Conservation (phyloP, 2,888 invertebrate genomes). For the Bedellia somnulentella region DNA sequence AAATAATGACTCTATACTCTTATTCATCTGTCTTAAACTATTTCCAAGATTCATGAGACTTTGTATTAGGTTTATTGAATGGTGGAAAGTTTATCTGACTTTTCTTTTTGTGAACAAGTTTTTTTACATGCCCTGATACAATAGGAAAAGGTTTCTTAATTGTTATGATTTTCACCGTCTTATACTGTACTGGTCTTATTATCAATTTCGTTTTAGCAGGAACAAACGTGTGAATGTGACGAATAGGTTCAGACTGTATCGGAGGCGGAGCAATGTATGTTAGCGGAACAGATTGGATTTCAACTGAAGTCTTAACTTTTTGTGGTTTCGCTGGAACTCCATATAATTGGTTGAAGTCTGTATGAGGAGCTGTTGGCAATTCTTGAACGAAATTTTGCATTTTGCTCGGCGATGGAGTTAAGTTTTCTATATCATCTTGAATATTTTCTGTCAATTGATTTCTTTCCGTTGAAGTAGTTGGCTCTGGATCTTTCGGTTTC, state of each 20-base stretch:
- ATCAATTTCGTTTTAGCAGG: conserved; percentile 33
- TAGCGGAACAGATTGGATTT: conserved; percentile 41
- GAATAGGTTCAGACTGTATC: conserved; percentile 7
- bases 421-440: too few species aligned
- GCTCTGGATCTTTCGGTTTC: conserved; percentile 10
- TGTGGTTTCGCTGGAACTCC: conserved; percentile 16
- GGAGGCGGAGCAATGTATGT: conserved; percentile 45
- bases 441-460: conserved; percentile 9
- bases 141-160: too few species aligned
- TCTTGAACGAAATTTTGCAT: conserved; percentile 38
- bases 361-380: conserved; percentile 32
- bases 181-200: conserved; percentile 31
- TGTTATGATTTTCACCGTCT: too few species aligned
- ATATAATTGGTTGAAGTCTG: conserved; percentile 28
- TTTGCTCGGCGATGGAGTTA: conserved; percentile 30
- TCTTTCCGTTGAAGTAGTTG: conserved; percentile 21
- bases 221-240: conserved; percentile 32
- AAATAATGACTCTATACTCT: too few species aligned
- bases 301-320: conserved; percentile 39
- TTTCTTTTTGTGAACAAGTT: too few species aligned
- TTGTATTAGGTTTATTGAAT: conserved; percentile 22
- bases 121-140: too few species aligned
- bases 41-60: conserved; percentile 28
- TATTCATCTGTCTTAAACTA: too few species aligned
- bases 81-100: too few species aligned